Evolutionary conservation across 2,113 vertebrate species (phyloP).

Genomic region (Mystacornis crossleyi): DNA sequence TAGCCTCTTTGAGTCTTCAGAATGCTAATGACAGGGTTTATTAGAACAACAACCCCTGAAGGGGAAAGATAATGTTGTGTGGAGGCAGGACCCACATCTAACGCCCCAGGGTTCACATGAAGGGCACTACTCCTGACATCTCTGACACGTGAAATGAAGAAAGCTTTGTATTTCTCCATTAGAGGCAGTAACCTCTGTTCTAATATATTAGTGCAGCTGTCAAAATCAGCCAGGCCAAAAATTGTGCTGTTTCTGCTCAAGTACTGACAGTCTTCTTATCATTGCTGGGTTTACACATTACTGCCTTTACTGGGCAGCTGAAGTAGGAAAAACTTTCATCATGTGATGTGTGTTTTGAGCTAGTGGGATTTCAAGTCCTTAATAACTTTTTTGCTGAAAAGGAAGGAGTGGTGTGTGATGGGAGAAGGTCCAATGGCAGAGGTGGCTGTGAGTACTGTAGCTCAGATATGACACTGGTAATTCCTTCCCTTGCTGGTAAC

Average conservation of each 20-base stretch:
- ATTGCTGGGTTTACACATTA: background rate
- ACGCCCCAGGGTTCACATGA: background rate
- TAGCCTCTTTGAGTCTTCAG: background rate
- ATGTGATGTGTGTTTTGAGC: background rate
- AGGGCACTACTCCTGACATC: background rate
- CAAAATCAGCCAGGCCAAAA: background rate
- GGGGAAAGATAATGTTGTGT: background rate
- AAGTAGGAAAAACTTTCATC: background rate
- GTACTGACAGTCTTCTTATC: background rate
- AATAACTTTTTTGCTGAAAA: background rate
- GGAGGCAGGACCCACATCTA: background rate
- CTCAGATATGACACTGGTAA: background rate
- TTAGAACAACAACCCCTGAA: background rate
- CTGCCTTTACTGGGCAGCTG: background rate
- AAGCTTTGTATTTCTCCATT: background rate
- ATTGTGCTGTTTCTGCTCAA: background rate
- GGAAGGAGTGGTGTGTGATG: background rate
- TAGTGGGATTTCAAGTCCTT: background rate
- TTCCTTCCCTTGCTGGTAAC: background rate
- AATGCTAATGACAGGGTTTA: conserved; percentile 25
- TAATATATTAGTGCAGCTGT: background rate
- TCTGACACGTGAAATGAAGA: background rate
- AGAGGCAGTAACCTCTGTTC: background rate
- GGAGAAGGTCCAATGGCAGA: background rate
- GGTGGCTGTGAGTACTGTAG: background rate